phyloP scores from a whole-genome alignment of 2,888 invertebrate genomes.

The Megastigmus dorsalis region DNA sequence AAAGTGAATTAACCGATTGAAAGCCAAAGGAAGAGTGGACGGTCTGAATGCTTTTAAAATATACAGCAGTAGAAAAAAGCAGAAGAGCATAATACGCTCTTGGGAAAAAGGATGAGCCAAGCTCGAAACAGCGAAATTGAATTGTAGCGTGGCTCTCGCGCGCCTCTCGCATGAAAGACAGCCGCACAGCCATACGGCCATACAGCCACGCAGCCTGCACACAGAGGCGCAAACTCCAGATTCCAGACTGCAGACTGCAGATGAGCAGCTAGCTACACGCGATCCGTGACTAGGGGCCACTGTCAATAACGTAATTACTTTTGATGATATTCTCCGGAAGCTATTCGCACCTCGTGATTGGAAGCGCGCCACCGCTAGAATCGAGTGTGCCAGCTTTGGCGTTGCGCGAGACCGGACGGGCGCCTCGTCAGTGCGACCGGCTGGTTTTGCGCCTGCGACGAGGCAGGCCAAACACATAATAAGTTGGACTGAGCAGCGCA shows the following conservation, averaged over 20 bases:
- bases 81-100: no score
- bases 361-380: constrained; percentile 57
- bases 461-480: background rate
- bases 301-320: constrained; percentile 66
- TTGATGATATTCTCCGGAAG: constrained; percentile 63
- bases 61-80: background rate
- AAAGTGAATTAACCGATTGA: constrained; percentile 35
- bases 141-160: constrained; percentile 13
- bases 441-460: no score
- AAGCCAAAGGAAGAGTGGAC: background rate
- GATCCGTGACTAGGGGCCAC: background rate
- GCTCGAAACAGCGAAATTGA: constrained; percentile 38
- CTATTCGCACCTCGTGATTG: constrained; percentile 64
- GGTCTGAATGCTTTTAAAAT: constrained; percentile 17
- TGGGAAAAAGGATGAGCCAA: constrained; percentile 30
- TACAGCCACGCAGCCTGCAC: constrained; percentile 23
- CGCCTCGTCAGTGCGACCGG: background rate
- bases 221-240: background rate
- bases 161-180: constrained; percentile 16
- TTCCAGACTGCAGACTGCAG: no score
- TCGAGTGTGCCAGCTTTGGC: constrained; percentile 62
- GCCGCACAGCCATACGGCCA: background rate
- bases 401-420: constrained; percentile 40
- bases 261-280: no score
- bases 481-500: constrained; percentile 6